These are phyloP conservation scores for Dynastes grantii DNA, from an alignment of 2,888 invertebrate species.

Conservation along the genomic window DNA sequence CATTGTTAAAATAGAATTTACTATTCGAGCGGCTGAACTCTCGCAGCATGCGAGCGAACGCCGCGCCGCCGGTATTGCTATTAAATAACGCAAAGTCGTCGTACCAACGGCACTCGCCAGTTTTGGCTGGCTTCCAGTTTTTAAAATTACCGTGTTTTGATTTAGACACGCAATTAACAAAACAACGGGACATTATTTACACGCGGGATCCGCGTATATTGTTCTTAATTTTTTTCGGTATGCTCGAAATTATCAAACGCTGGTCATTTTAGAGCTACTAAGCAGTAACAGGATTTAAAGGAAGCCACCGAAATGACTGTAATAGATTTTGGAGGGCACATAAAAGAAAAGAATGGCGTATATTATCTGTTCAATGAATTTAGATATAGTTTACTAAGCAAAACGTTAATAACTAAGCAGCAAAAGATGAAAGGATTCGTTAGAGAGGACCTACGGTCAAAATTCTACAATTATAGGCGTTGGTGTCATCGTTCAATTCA, in stretches of 20 bases:
- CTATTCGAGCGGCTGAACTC: conserved; percentile 41
- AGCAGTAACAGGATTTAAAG: not conserved
- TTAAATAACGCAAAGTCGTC: conserved; percentile 50
- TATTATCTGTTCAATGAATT: too few species aligned
- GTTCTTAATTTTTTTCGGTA: conserved; percentile 12
- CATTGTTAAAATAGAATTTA: conserved; percentile 50
- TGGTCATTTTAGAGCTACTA: not conserved
- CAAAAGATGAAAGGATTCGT: too few species aligned
- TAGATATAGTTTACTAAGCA: too few species aligned
- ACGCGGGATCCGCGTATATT: not conserved
- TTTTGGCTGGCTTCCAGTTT: conserved; percentile 42
- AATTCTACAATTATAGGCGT: too few species aligned
- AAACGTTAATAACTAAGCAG: too few species aligned
- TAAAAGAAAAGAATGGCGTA: too few species aligned
- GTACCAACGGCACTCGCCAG: conserved; percentile 8
- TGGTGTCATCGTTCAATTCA: too few species aligned
- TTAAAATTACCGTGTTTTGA: conserved; percentile 49
- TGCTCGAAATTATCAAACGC: not conserved
- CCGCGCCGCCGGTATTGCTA: conserved; percentile 4
- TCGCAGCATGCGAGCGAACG: conserved; percentile 31
- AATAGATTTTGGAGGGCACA: not conserved
- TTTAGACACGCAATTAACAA: conserved; percentile 51
- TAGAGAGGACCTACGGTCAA: too few species aligned
- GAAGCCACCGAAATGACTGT: not conserved
- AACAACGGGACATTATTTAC: conserved; percentile 34